Percentiles rank a stretch among this genome's conserved stretches.
Evolutionary conservation across 2,888 invertebrate genomes (phyloP).

Genomic region (Branchinecta sandiegonensis): DNA sequence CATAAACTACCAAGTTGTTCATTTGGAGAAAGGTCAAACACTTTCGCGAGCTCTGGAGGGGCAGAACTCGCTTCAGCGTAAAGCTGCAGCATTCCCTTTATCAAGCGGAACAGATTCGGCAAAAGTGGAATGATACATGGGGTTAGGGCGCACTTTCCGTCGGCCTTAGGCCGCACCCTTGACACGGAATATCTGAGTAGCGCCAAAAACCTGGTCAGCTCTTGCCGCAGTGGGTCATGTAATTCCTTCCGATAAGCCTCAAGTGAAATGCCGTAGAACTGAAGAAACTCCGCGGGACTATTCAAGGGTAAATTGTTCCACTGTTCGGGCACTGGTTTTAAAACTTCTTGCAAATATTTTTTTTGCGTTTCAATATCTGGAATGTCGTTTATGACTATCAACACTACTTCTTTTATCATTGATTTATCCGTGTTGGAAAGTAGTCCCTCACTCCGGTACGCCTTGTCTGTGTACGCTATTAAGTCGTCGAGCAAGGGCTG

Average conservation of each 20-base stretch:
- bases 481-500: neutral
- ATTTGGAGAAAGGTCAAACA: neutral
- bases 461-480: neutral
- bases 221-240: neutral
- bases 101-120: neutral
- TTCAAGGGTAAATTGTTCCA: conserved; percentile 9
- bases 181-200: neutral
- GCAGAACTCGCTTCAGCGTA: neutral
- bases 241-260: neutral
- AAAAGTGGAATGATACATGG: neutral
- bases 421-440: neutral
- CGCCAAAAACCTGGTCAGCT: neutral
- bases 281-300: neutral
- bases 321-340: neutral
- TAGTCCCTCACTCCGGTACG: neutral
- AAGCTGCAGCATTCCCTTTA: neutral
- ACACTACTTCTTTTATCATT: neutral
- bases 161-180: neutral
- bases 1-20: neutral
- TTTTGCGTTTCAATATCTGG: neutral
- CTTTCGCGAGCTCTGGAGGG: neutral
- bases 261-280: neutral
- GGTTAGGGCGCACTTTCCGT: neutral
- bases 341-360: neutral
- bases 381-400: neutral